Conservation (phyloP, 2,113 vertebrate genomes). For the Daphoenositta chrysoptera region DNA sequence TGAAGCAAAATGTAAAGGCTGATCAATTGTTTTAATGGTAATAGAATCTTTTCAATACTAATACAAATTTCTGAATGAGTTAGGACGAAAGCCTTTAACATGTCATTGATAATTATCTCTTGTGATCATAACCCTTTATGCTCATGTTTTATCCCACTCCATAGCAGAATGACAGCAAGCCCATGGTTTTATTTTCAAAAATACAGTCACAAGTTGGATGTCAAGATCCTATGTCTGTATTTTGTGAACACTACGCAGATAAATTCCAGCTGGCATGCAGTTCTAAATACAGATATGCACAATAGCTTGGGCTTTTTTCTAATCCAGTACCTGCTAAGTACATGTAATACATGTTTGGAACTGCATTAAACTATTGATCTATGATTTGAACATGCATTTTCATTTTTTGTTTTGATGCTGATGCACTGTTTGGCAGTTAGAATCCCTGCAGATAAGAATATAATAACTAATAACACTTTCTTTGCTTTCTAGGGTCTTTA, state of each 20-base stretch:
- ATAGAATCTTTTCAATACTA: neutral
- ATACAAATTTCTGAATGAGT: neutral
- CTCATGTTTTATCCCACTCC: neutral
- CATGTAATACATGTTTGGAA: neutral
- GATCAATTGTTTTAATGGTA: neutral
- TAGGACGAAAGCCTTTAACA: neutral
- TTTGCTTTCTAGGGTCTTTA: constrained; percentile 74
- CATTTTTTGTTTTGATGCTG: constrained; percentile 61
- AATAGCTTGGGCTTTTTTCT: neutral
- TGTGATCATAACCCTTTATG: neutral
- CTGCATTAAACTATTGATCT: constrained; percentile 53
- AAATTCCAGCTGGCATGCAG: neutral
- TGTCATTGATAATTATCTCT: neutral
- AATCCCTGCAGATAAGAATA: constrained; percentile 63
- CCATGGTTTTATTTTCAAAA: neutral
- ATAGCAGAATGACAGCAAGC: neutral
- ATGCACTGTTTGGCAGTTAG: constrained; percentile 60
- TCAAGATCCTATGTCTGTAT: neutral
- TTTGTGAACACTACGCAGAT: neutral
- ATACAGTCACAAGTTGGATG: neutral
- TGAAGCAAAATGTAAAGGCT: neutral
- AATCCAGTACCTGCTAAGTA: neutral
- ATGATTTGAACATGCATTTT: constrained; percentile 43
- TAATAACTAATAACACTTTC: constrained; percentile 76
- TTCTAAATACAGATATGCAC: neutral